Evolutionary conservation across 2,113 vertebrate species (phyloP).

Genomic region (Channa maculata): DNA sequence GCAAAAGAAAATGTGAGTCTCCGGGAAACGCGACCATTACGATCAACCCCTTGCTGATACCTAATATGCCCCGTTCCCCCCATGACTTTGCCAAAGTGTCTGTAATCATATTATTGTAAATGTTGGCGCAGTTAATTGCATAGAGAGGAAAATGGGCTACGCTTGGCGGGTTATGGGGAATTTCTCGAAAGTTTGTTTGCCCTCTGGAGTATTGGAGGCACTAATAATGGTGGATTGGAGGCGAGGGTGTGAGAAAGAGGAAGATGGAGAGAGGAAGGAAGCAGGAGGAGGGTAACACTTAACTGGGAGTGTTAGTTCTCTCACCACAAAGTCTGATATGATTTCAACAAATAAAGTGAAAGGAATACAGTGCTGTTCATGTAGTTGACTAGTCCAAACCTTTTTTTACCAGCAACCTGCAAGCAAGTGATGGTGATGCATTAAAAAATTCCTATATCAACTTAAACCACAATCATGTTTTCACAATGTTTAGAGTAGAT

Average conservation of each 20-base stretch:
- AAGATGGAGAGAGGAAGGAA: constrained; percentile 74
- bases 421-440: constrained; percentile 11
- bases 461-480: background rate
- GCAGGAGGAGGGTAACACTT: constrained; percentile 72
- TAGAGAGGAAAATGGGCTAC: constrained; percentile 99
- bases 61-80: constrained; percentile 98
- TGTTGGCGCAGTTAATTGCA: constrained; percentile 99
- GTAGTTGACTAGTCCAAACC: constrained; percentile 22
- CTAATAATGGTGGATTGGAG: constrained; percentile 85
- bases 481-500: constrained; percentile 1
- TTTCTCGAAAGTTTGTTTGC: constrained; percentile 97
- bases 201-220: constrained; percentile 87
- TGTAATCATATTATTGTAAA: constrained; percentile 99
- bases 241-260: constrained; percentile 66
- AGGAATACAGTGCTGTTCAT: constrained; percentile 26
- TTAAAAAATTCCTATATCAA: background rate
- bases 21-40: constrained; percentile 97
- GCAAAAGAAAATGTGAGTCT: constrained; percentile 99
- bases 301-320: constrained; percentile 60
- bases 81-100: constrained; percentile 97
- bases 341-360: constrained; percentile 57
- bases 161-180: constrained; percentile 92
- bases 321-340: constrained; percentile 54
- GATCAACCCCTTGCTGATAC: constrained; percentile 99
- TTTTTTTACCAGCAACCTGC: constrained; percentile 19